Percentiles rank a stretch among this genome's conserved stretches.
Evolutionary conservation across 2,113 vertebrate genomes (phyloP).

Genomic region (Chloebia gouldiae): DNA sequence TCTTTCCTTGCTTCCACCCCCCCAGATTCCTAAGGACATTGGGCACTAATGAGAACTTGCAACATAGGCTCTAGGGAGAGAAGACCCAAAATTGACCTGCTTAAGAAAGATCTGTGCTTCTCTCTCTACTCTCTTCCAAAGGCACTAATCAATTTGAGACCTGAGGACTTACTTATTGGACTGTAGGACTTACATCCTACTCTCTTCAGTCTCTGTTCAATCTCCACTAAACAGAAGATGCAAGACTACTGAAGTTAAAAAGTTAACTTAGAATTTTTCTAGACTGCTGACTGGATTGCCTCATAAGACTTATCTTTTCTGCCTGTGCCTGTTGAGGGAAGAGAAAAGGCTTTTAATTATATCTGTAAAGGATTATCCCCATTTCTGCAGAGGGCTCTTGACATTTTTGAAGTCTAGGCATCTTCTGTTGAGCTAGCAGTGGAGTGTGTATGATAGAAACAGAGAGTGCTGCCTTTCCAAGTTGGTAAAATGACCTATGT

Average conservation of each 20-base stretch:
- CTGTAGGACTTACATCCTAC: neutral
- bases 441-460: neutral
- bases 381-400: slow-evolving; percentile 7
- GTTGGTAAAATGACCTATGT: slow-evolving; percentile 12
- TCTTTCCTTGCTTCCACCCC: neutral
- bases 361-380: neutral
- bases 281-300: neutral
- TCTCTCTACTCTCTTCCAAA: neutral
- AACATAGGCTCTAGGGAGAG: neutral
- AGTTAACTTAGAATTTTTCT: neutral
- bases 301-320: neutral
- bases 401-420: slow-evolving; percentile 8
- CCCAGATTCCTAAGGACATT: neutral
- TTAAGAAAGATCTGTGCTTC: neutral
- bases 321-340: neutral
- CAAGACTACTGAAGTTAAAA: neutral
- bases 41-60: neutral
- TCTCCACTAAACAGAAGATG: neutral
- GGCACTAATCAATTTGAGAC: neutral
- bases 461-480: slow-evolving; percentile 7
- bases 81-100: neutral
- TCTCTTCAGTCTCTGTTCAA: neutral
- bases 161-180: neutral
- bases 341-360: slow-evolving; percentile 29
- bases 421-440: neutral